phyloP scores from a whole-genome alignment of 2,888 invertebrate genomes.

The Eretmocerus hayati region DNA sequence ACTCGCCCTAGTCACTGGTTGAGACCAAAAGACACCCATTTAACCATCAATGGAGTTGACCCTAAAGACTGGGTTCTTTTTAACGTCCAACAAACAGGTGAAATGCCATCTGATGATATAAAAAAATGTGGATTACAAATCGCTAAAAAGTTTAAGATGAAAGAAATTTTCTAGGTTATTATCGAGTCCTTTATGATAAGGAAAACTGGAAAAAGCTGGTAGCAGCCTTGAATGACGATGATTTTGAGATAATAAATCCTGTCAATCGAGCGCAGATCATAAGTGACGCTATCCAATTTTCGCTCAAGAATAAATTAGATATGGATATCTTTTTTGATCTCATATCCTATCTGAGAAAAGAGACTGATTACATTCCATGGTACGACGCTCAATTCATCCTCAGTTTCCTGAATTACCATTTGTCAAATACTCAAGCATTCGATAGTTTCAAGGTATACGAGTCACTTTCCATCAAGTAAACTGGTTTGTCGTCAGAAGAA shows the following conservation, averaged over 20 bases:
- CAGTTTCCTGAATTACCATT: conserved; percentile 19
- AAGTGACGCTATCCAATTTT: conserved; percentile 68
- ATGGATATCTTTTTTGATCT: conserved; percentile 66
- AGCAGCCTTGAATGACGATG: conserved; percentile 52
- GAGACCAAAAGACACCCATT: conserved; percentile 28
- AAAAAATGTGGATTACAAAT: too few relatives aligned
- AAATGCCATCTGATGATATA: too few relatives aligned
- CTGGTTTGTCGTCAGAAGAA: not conserved
- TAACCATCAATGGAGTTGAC: conserved; percentile 35
- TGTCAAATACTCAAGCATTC: conserved; percentile 18
- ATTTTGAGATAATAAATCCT: conserved; percentile 54
- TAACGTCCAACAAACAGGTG: conserved; percentile 59
- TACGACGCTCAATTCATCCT: conserved; percentile 20
- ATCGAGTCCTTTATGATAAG: conserved; percentile 70
- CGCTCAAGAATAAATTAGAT: conserved; percentile 60
- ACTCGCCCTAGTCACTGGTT: conserved; percentile 53
- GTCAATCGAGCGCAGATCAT: conserved; percentile 76
- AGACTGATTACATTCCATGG: conserved; percentile 80
- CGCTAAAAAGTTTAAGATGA: too few relatives aligned
- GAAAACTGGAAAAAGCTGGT: conserved; percentile 67
- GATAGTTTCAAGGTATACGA: conserved; percentile 12
- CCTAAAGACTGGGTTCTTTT: conserved; percentile 54
- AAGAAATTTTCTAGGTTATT: conserved; percentile 49
- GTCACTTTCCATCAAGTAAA: not conserved
- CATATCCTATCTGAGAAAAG: conserved; percentile 66